Conservation (phyloP, 2,888 invertebrate species). For the Conistra vaccinii region DNA sequence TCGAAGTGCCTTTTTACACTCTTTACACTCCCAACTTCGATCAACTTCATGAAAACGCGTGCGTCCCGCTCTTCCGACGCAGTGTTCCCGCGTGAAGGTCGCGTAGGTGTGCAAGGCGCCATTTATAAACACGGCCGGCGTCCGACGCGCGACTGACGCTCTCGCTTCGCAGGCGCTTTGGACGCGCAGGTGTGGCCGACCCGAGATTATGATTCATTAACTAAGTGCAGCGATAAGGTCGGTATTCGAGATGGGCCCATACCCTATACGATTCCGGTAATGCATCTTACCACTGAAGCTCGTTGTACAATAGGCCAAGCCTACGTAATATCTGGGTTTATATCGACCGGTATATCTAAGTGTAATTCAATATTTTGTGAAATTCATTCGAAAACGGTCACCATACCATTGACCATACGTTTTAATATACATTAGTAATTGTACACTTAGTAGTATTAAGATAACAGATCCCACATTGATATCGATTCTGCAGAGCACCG, state of each 20-base stretch:
- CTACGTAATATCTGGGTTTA: not conserved
- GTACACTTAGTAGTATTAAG: not conserved
- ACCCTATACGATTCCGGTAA: not conserved
- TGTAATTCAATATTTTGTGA: not conserved
- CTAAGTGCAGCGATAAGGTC: not conserved
- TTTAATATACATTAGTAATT: not conserved
- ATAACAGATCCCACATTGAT: not conserved
- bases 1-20: no score
- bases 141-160: no score
- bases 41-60: no score
- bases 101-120: no score
- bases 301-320: conserved; percentile 22
- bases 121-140: no score
- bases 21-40: no score
- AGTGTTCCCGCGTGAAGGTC: no score
- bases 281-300: conserved; percentile 17
- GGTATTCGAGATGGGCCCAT: conserved; percentile 21
- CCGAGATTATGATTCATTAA: conserved; percentile 24
- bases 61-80: no score
- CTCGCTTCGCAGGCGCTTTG: no score
- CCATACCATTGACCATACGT: not conserved
- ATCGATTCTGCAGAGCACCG: not conserved
- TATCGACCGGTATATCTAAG: not conserved
- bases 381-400: conserved; percentile 21
- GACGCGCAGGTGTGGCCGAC: no score